Percentiles rank a stretch among this genome's conserved stretches.
These are phyloP conservation scores for Prolemur simus DNA, from an alignment of 2,113 vertebrate species.

Conservation along the genomic window DNA sequence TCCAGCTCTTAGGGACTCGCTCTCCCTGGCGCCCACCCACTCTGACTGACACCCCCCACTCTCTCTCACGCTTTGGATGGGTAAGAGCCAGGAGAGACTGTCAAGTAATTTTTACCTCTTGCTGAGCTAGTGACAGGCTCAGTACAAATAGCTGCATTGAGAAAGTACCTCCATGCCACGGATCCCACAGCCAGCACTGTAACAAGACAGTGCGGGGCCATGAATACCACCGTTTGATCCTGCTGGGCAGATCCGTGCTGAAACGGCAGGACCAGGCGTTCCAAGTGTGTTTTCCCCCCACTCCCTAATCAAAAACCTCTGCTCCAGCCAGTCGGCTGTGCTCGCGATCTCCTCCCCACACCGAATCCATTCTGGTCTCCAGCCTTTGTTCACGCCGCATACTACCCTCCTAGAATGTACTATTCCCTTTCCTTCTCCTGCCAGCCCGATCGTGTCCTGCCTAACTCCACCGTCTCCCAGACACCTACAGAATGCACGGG, in stretches of 20 bases:
- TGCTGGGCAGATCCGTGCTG: background rate
- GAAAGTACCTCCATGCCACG: conserved; percentile 43
- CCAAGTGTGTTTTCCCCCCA: background rate
- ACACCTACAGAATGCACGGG: background rate
- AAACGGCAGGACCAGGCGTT: background rate
- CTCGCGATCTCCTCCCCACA: background rate
- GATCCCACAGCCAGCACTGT: background rate
- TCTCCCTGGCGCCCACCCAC: background rate
- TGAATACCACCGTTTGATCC: background rate
- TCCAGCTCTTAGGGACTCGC: background rate
- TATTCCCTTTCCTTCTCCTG: background rate
- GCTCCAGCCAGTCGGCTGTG: background rate
- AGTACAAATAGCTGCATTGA: conserved; percentile 64
- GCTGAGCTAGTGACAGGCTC: conserved; percentile 69
- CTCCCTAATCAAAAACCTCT: conserved; percentile 29
- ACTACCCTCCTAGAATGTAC: background rate
- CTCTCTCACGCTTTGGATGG: background rate
- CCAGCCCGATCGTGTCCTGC: background rate
- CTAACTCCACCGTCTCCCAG: background rate
- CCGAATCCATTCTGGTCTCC: no score
- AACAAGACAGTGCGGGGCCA: background rate
- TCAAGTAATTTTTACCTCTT: conserved; percentile 67
- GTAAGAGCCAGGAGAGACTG: conserved; percentile 56
- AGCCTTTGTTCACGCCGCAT: background rate
- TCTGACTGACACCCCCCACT: background rate